Conservation (phyloP, 2,888 invertebrate genomes). For the Cremastinae sp. region DNA sequence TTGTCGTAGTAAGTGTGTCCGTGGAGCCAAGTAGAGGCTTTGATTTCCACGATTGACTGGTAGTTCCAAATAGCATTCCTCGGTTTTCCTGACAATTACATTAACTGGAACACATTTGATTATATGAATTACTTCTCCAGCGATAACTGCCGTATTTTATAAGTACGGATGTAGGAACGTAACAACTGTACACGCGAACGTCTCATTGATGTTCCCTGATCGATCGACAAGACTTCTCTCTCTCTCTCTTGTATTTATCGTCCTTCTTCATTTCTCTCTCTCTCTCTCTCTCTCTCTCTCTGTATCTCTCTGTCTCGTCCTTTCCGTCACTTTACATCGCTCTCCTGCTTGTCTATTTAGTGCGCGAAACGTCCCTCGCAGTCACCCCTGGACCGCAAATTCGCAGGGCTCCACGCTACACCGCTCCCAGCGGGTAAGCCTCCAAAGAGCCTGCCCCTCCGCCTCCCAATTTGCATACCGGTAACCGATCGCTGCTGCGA, state of each 20-base stretch:
- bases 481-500: conserved; percentile 46
- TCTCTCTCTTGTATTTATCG: no score
- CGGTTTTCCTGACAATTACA: background rate
- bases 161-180: no score
- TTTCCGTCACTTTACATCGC: background rate
- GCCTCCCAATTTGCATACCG: conserved; percentile 66
- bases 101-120: conserved; percentile 13
- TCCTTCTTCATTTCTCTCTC: background rate
- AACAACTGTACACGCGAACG: conserved; percentile 27
- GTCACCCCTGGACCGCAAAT: conserved; percentile 39
- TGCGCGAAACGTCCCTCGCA: conserved; percentile 15
- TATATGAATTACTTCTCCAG: conserved; percentile 15
- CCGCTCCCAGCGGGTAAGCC: background rate
- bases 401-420: conserved; percentile 22
- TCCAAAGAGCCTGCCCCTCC: conserved; percentile 27
- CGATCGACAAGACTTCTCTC: conserved; percentile 49
- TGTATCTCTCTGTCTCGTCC: conserved; percentile 36
- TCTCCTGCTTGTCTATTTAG: conserved; percentile 32
- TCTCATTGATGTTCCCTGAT: conserved; percentile 64
- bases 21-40: conserved; percentile 29
- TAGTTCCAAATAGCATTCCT: conserved; percentile 63
- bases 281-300: conserved; percentile 5
- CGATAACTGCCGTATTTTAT: conserved; percentile 10
- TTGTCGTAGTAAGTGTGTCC: conserved; percentile 34
- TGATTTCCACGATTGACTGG: conserved; percentile 55